A percentile compares a stretch with the other conserved stretches of the same genome.
Conservation (phyloP, 2,888 invertebrate species). For the Andrena fulva region DNA sequence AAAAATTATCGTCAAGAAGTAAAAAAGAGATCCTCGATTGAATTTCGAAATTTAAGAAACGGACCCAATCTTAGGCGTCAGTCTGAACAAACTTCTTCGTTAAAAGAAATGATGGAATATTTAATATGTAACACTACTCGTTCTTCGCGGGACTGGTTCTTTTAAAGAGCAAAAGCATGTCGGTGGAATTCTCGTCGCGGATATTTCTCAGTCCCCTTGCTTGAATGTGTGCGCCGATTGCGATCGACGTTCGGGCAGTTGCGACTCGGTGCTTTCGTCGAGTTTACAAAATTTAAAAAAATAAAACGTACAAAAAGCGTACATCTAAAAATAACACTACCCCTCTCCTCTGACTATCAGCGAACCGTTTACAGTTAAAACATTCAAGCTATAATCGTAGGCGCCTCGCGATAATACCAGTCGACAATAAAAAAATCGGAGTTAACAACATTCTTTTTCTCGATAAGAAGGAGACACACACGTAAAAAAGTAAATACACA, state of each 20-base stretch:
- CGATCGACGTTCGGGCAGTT: constrained; percentile 45
- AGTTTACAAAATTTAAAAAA: constrained; percentile 29
- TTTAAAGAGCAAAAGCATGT: constrained; percentile 20
- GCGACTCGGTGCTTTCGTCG: constrained; percentile 38
- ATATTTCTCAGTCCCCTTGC: constrained; percentile 30
- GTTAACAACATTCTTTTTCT: constrained; percentile 53
- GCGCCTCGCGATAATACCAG: constrained; percentile 31
- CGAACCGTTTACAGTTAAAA: constrained; percentile 52
- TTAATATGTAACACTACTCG: constrained; percentile 23
- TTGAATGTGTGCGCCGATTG: neutral
- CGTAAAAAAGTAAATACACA: constrained; percentile 56
- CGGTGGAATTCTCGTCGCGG: constrained; percentile 59
- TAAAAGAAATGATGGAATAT: constrained; percentile 6
- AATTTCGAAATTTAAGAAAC: constrained; percentile 2
- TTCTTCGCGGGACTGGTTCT: neutral
- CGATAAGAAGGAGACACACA: constrained; percentile 41
- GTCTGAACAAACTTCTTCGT: constrained; percentile 33
- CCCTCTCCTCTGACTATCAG: neutral
- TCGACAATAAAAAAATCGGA: constrained; percentile 56
- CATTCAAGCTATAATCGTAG: constrained; percentile 36
- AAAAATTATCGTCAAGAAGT: neutral
- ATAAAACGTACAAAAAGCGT: constrained; percentile 1
- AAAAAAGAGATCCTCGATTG: constrained; percentile 29
- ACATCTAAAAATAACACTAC: constrained; percentile 40
- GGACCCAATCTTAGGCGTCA: constrained; percentile 18